Evolutionary conservation across 2,113 vertebrate species (phyloP), one percentile per base, ranked within the genome.

Genomic region (Phaethon lepturus): DNA sequence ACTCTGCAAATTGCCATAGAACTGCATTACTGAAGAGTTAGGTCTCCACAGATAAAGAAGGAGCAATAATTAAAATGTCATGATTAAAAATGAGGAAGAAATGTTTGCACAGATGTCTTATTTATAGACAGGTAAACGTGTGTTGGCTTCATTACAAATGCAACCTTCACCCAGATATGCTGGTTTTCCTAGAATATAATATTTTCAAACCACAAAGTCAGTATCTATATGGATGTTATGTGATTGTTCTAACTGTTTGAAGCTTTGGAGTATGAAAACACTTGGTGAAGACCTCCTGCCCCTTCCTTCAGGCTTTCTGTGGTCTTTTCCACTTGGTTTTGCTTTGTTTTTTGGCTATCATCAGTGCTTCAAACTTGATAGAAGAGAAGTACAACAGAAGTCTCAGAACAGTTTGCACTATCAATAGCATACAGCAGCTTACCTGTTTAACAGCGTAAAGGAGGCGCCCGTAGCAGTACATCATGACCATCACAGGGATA

Each of bases 391-490:
- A 5, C 45, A 92, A 67, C 17, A 0, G 7, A 7, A 2, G 4
- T 7, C 40, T 23, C 44, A 59, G 22, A 45, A 47, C 40, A 74
- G 31, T 6, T 13, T 71, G 58, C 58, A 13, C 17, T 6, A 2
- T 0, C 6, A 2, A 3, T 23, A 72, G 35, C 68, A 17, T 22
- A 26, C 13, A 24, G 20, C 17, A 8, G 26, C 97, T 93, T 95
- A 99, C 99, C 98, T 99, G 98, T 97, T 98, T 99, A 64, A 99
- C 98, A 1, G 98, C 97, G 38, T 98, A 98, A 11, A 99, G 97
- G 71, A 99, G 98, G 56, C 98, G 97, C 76, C 98, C 93, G 2
- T 99, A 99, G 97, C 98, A 99, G 98, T 98, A 99, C 92, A 99
- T 60, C 99, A 99, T 99, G 53, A 98, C 96, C 77, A 98, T 53